Base-by-base conservation (phyloP, 1,140 invertebrate genomes). In the Heterodera schachtii region DNA sequence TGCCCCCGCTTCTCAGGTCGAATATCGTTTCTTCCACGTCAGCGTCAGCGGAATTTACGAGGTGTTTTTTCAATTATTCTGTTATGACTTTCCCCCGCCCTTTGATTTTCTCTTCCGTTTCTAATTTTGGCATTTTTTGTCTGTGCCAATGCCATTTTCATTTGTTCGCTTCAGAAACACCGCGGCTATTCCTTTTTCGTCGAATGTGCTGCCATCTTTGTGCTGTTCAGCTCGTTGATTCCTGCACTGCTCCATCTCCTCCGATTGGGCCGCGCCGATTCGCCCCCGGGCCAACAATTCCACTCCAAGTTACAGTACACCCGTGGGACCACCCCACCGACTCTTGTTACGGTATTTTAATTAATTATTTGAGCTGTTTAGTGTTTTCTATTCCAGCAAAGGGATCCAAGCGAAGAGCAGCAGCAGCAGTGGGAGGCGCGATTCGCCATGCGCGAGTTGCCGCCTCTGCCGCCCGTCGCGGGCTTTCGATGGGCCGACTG, bases 1-100 rank as follows among this genome's bases (percentile, higher is more conserved):
- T 43, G 41, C 19, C 67, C 7, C 41, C 19, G 7, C 19, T 16
- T 69, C 16, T 19, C 64, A 78, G 75, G 75, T 86, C 7, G 85
- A 86, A 84, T 86, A 86, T 79, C 79, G 85, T 41, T 86, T 86
- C 43, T 86, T 77, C 67, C 86, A 86, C 75, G 85, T 87, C 70
- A 78, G 64, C 64, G 85, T 86, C 52, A 82, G 79, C 79, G 85
- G 85, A 64, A 86, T 87, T 46, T 86, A 86, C 67, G 85, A 86
- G 75, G 83, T 84, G 11, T 9, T 75, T 86, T 77, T 16, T 3
- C 11, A 86, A 43, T 84, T 11, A 52, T 11, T 52, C 9, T 16
- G 9, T 52, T 8, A 16, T 8, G 52, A 16, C 9, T 9, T 52
- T 52, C 16, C 16, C 16, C 1, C 9, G 49, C 49, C 49, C 0